Base-by-base conservation (phyloP, 2,113 vertebrate genomes). In the Mionectes macconnelli region DNA sequence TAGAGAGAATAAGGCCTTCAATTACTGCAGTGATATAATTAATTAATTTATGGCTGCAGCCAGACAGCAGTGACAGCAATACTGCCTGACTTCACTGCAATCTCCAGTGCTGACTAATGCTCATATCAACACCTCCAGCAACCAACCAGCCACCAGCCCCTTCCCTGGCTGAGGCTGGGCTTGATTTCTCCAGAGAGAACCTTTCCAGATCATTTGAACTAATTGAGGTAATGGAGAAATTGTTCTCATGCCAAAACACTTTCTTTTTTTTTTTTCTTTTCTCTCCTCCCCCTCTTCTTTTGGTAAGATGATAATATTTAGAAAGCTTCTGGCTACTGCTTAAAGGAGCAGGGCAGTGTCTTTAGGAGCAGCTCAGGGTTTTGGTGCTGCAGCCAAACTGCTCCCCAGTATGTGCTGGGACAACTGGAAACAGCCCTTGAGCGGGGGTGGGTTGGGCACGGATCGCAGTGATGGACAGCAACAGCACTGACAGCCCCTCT, bases 171-270 rank as follows among this genome's bases (percentile, higher is more conserved):
- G 95, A 93, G 91, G 82, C 73, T 96, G 64, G 39, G 91, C 95
- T 96, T 98, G 74, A 94, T 96, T 96, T 97, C 98, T 96, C 97
- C 97, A 89, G 98, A 96, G 98, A 97, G 96, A 97, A 96, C 97
- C 97, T 98, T 98, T 98, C 97, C 98, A 98, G 97, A 98, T 98
- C 98, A 87, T 96, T 98, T 97, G 97, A 97, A 85, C 97, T 98
- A 96, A 98, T 98, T 98, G 98, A 98, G 96, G 98, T 98, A 96
- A 98, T 98, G 98, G 98, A 98, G 98, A 98, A 98, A 97, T 97
- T 96, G 95, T 95, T 97, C 97, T 97, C 93, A 76, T 96, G 98
- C 98, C 98, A 98, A 97, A 98, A 97, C 88, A 64, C 87, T 95
- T 90, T 87, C 7, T 81, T 72, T 13, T 10, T 10, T 60, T 39